Conservation (phyloP, 2,113 vertebrate species). For the Aegotheles bennettii region DNA sequence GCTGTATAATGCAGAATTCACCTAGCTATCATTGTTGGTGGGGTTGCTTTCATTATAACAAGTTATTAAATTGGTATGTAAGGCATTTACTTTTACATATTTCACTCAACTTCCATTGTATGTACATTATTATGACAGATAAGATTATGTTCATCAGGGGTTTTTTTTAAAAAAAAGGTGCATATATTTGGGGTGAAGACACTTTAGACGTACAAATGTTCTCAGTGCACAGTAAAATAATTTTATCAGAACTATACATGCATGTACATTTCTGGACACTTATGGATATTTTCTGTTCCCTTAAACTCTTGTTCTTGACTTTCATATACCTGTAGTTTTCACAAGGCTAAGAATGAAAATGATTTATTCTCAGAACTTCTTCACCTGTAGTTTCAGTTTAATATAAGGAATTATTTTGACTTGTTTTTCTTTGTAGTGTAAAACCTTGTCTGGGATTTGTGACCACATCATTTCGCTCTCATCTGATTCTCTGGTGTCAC, state of each 20-base stretch:
- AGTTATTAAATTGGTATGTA: background rate
- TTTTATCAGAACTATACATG: background rate
- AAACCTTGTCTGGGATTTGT: constrained; percentile 90
- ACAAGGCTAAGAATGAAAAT: background rate
- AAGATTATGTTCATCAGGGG: background rate
- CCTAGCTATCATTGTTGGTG: background rate
- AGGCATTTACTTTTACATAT: background rate
- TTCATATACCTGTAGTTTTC: background rate
- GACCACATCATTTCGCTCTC: constrained; percentile 93
- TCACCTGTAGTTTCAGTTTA: background rate
- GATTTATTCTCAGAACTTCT: background rate
- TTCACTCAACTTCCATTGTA: background rate
- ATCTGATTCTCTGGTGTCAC: constrained; percentile 86
- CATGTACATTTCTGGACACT: background rate
- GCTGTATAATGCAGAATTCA: background rate
- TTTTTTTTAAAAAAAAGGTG: background rate
- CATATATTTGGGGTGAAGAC: background rate
- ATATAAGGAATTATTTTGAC: background rate
- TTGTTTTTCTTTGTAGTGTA: constrained; percentile 78
- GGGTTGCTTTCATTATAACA: background rate
- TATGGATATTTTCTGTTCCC: background rate
- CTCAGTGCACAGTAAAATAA: background rate
- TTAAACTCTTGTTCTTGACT: background rate
- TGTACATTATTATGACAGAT: background rate
- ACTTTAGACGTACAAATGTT: background rate